Base-by-base conservation (phyloP, 2,113 vertebrate genomes). In the Gymnarchus niloticus region DNA sequence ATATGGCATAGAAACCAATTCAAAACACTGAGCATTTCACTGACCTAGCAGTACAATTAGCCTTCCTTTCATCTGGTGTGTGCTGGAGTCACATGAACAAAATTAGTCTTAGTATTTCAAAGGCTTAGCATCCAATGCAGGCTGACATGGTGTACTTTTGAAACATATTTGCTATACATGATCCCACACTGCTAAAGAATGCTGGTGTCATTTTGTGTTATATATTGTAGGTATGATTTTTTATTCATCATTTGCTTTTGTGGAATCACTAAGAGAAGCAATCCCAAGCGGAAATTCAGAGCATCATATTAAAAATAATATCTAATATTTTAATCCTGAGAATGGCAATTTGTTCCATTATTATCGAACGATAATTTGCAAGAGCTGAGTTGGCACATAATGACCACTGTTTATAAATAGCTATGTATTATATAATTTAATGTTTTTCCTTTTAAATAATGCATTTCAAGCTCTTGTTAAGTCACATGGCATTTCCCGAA, bases 381-480 rank as follows among this genome's bases (percentile, higher is more conserved):
- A 37, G 65, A 19, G 41, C 33, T 6, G 65, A 17, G 33, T 37
- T 10, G 65, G 41, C 33, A 73, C 12, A 69, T 41, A 73, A 73
- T 73, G 65, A 41, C 65, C 41, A 37, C 33, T 41, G 65, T n/a
- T n/a, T n/a, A n/a, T n/a, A n/a, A n/a, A n/a, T n/a, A 73, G 65
- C 65, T 41, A 19, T 73, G 65, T 41, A 33, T 33, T 73, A 41
- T 41, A 73, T 41, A 73, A 73, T 19, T 19, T 73, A 73, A 41
- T 73, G 65, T 73, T 73, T 73, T 73, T n/a, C n/a, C n/a, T n/a
- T 52, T 73, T 37, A 33, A 69, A 69, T 73, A 73, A 73, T 14
- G 41, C 65, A 73, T 41, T 73, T 41, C 28, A 73, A 73, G 19
- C 65, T 33, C 65, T 73, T 85, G 44, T 89, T 54, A n/a, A 83